Evolutionary conservation across 2,888 invertebrate genomes (phyloP), one percentile per base, ranked within the genome.

Genomic region (Drosophila anomalata): DNA sequence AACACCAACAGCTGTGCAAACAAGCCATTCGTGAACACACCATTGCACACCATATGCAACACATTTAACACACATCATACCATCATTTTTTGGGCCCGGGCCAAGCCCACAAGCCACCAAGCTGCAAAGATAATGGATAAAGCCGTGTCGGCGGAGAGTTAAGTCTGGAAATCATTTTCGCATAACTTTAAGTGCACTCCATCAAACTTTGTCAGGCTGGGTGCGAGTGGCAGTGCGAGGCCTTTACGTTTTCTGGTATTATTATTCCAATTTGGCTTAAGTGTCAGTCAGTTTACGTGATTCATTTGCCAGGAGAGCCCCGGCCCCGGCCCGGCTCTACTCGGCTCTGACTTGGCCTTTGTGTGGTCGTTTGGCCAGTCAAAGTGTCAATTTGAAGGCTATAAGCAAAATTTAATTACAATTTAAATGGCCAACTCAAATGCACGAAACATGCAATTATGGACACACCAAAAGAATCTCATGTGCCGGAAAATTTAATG

Each of bases 1-100:
- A 78, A 68, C 73, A 70, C 55, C 74, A 72, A 73, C 82, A 69
- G 69, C 53, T 70, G 69, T 55, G 70, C 60, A 51, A 69, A 70
- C 61, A 71, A 50, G 31, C 42, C 48, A 36, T 57, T 26, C 48
- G 42, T 46, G 44, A 33, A 54, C 54, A 44, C 29, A 41, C n/a
- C 22, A 46, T 42, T 20, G 17, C 14, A 42, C 36, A 12, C 42
- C 17, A 55, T 22, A 14, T 36, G 36, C 36, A 36, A 36, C 36
- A 36, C 36, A 36, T 36, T 36, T n/a, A 36, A 36, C 36, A 29
- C 14, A 42, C 41, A 14, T 22, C 20, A 56, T 26, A 17, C 14
- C 17, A 17, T 50, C 33, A 36, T 14, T 36, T 36, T 36, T n/a
- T n/a, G 33, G 33, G 14, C 9, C 11, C 11, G n/a, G 22, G 24